These are phyloP conservation scores for Allolobophora icterica DNA, from an alignment of 2,888 invertebrate genomes.

Conservation along the genomic window DNA sequence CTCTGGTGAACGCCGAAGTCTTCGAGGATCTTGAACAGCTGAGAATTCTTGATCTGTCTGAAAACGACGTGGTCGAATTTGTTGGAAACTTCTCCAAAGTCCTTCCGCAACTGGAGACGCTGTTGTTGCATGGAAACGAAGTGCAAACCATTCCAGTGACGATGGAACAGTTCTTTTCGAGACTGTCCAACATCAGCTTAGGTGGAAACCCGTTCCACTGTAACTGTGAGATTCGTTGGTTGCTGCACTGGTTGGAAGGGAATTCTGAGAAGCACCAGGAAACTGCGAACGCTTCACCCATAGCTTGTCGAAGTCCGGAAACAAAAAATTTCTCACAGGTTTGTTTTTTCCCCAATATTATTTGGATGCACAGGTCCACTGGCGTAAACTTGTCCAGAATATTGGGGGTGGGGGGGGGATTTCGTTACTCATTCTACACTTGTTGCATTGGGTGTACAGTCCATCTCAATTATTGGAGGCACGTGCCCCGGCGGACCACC, in stretches of 20 bases:
- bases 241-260: slow-evolving; percentile 45
- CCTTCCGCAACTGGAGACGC: slow-evolving; percentile 36
- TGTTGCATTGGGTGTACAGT: no score
- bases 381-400: no score
- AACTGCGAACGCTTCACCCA: slow-evolving; percentile 24
- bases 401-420: no score
- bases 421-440: no score
- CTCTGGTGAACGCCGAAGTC: slow-evolving; percentile 39
- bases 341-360: not conserved
- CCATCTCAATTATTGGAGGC: no score
- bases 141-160: slow-evolving; percentile 45
- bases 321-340: slow-evolving; percentile 41
- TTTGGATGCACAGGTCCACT: not conserved
- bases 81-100: slow-evolving; percentile 39
- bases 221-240: slow-evolving; percentile 50
- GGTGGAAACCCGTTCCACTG: slow-evolving; percentile 49
- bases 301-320: slow-evolving; percentile 44
- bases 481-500: no score
- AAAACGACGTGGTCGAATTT: slow-evolving; percentile 42
- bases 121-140: slow-evolving; percentile 45
- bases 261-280: slow-evolving; percentile 33
- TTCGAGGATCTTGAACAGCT: slow-evolving; percentile 39
- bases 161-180: slow-evolving; percentile 41
- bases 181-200: slow-evolving; percentile 43
- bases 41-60: slow-evolving; percentile 43